These are phyloP conservation scores for Seladonia tumulorum DNA, from an alignment of 2,888 invertebrate genomes.

Conservation along the genomic window DNA sequence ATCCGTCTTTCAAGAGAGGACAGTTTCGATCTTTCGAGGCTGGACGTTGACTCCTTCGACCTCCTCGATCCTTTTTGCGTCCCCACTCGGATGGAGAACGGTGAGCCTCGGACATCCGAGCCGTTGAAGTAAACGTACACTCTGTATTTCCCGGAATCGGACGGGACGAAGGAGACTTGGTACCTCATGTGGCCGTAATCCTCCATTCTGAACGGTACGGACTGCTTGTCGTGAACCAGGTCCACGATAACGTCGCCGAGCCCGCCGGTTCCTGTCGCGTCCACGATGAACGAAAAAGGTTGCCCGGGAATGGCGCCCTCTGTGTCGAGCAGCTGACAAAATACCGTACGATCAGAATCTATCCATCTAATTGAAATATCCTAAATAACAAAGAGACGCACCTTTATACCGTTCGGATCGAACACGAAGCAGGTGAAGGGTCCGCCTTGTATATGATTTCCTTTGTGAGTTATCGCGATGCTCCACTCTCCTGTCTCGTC, in stretches of 20 bases:
- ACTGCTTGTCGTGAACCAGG: constrained; percentile 94
- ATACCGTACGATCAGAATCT: neutral
- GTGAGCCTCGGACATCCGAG: constrained; percentile 91
- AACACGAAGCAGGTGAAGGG: constrained; percentile 98
- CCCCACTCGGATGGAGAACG: constrained; percentile 94
- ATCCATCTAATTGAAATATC: neutral
- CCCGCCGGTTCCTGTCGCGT: constrained; percentile 92
- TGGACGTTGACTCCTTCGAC: constrained; percentile 76
- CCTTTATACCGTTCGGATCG: constrained; percentile 95
- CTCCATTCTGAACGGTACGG: constrained; percentile 93
- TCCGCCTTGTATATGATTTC: constrained; percentile 97
- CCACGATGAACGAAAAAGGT: constrained; percentile 93
- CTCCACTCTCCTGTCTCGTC: constrained; percentile 99
- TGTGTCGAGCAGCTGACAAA: constrained; percentile 87
- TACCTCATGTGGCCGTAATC: constrained; percentile 91
- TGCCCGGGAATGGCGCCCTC: constrained; percentile 94
- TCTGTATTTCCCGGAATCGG: constrained; percentile 91
- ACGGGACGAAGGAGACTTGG: constrained; percentile 91
- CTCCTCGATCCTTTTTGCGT: constrained; percentile 87
- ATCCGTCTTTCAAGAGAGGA: constrained; percentile 79
- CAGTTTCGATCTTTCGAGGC: constrained; percentile 74
- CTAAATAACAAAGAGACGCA: constrained; percentile 68
- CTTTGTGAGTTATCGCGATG: constrained; percentile 97
- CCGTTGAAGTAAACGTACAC: constrained; percentile 98
- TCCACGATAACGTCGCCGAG: constrained; percentile 95